phyloP scores from a whole-genome alignment of 2,888 invertebrate species.

The Noctuana brunneofusca region DNA sequence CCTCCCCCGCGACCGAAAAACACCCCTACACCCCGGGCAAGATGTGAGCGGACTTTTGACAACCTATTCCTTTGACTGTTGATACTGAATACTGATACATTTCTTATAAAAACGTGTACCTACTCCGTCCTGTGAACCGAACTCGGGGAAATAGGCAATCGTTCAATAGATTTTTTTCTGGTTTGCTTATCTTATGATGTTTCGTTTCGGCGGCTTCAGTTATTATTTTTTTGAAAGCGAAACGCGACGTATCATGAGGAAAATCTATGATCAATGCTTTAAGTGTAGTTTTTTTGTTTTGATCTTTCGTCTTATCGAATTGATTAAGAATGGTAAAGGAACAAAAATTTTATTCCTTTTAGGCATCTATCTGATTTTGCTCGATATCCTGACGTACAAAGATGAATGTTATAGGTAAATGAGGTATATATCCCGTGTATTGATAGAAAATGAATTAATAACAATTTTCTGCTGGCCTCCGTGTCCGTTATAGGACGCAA shows the following conservation, averaged over 20 bases:
- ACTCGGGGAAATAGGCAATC: slow-evolving; percentile 1
- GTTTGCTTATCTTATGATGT: slow-evolving; percentile 13
- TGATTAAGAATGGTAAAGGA: background rate
- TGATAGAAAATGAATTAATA: too few species aligned
- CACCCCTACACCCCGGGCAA: slow-evolving; percentile 50
- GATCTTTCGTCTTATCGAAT: background rate
- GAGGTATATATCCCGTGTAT: too few species aligned
- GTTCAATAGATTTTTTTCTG: slow-evolving; percentile 13
- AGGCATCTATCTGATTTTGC: too few species aligned
- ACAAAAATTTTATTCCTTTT: background rate
- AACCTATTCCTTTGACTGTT: slow-evolving; percentile 61
- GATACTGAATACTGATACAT: too few species aligned
- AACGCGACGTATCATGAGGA: background rate
- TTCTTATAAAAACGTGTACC: slow-evolving; percentile 22
- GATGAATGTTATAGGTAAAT: too few species aligned
- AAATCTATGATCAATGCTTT: too few species aligned
- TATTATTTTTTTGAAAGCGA: background rate
- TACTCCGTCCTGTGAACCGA: background rate
- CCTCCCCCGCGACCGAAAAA: slow-evolving; percentile 36
- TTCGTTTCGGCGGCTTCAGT: slow-evolving; percentile 1
- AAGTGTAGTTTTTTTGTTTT: background rate
- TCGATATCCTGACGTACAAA: too few species aligned
- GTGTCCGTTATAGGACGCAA: too few species aligned
- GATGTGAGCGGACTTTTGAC: slow-evolving; percentile 73
- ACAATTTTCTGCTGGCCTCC: too few species aligned